Conservation (phyloP, 2,113 vertebrate species). For the Malurus cyaneus region DNA sequence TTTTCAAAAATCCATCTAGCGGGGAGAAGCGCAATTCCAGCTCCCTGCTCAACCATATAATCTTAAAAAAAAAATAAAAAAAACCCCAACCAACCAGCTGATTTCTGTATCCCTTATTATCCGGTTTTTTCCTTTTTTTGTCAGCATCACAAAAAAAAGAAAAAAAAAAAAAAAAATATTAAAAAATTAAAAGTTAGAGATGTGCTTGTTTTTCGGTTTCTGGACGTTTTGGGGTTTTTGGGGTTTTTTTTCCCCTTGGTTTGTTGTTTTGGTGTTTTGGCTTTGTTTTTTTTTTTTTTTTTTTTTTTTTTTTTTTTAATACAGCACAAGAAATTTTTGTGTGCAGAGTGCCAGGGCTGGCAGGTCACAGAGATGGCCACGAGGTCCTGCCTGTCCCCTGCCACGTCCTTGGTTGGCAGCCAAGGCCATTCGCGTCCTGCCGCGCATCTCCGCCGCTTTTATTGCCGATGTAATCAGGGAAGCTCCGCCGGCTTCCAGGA, state of each 20-base stretch:
- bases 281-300: not conserved
- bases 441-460: not conserved
- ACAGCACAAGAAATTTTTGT: not conserved
- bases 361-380: not conserved
- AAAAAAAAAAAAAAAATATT: not conserved
- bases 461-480: slow-evolving; percentile 19
- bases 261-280: not conserved
- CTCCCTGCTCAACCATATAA: rapidly evolving
- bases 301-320: not conserved
- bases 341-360: not conserved
- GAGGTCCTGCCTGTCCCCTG: not conserved
- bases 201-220: too few relatives aligned
- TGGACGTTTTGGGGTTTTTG: too few relatives aligned
- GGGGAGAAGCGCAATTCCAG: not conserved
- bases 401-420: not conserved
- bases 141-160: not conserved
- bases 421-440: not conserved
- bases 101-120: rapidly evolving
- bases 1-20: not conserved
- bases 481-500: not conserved
- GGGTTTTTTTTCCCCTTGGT: not conserved
- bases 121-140: not conserved
- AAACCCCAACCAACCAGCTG: not conserved
- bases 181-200: too few relatives aligned
- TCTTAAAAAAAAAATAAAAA: too few relatives aligned